Percentiles rank a stretch among this genome's conserved stretches.
Evolutionary conservation across 2,888 invertebrate genomes (phyloP).

Genomic region (Rhingia rostrata): DNA sequence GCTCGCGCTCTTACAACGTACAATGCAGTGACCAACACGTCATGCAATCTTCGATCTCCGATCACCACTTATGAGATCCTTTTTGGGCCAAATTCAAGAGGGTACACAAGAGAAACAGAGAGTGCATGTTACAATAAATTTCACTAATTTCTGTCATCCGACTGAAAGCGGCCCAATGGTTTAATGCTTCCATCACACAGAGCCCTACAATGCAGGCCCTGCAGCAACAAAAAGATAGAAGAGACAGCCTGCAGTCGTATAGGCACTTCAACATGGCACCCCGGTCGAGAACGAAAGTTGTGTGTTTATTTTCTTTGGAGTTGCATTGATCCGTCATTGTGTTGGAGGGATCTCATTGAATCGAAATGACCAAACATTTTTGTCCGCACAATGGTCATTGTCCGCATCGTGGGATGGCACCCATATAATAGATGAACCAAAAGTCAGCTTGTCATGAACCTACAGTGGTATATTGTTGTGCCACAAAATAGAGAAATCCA

Average conservation of each 20-base stretch:
- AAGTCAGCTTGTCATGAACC: slow-evolving; percentile 72
- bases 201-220: not conserved
- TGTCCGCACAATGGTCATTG: slow-evolving; percentile 69
- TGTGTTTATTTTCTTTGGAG: slow-evolving; percentile 65
- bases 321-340: slow-evolving; percentile 71
- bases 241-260: not conserved
- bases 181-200: slow-evolving; percentile 28
- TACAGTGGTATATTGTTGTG: slow-evolving; percentile 53
- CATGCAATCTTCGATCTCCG: slow-evolving; percentile 42
- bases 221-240: slow-evolving; percentile 11
- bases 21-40: slow-evolving; percentile 53
- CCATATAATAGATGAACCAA: slow-evolving; percentile 69
- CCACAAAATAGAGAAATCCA: slow-evolving; percentile 62
- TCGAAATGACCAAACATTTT: slow-evolving; percentile 75
- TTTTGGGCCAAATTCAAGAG: slow-evolving; percentile 68
- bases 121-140: slow-evolving; percentile 81
- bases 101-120: slow-evolving; percentile 24
- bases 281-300: slow-evolving; percentile 70
- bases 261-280: slow-evolving; percentile 47
- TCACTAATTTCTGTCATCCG: slow-evolving; percentile 83
- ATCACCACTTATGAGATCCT: slow-evolving; percentile 55
- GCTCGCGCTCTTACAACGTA: slow-evolving; percentile 51
- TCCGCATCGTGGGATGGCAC: slow-evolving; percentile 73
- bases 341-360: slow-evolving; percentile 69
- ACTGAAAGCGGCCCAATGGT: slow-evolving; percentile 74